Evolutionary conservation across 1,140 invertebrate genomes (phyloP), one percentile per base, ranked within the genome.

Genomic region (Nixonia krombeini): DNA sequence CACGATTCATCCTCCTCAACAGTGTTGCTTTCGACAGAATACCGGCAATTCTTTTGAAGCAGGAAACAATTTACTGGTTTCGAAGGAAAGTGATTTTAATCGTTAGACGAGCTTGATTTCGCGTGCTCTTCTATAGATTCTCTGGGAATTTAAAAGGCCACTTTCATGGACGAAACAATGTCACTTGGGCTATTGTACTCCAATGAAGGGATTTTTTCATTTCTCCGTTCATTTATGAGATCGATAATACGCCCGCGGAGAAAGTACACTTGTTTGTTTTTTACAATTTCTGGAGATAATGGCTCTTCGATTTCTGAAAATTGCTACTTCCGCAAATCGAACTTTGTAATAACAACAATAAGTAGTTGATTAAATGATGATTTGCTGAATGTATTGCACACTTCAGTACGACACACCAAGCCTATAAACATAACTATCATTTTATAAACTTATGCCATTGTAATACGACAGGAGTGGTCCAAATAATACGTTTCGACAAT

Each of bases 21-120:
- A 9, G 68, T 70, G 68, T 50, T 42, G 56, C 63, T 68, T 62
- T 72, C 49, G 23, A 70, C 65, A 55, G 50, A 67, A 57, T 58
- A 56, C 65, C 17, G 33, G 21, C 64, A 49, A 49, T 56, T 70
- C 63, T 50, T 61, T 55, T 59, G 67, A 62, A 68, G 64, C 67
- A 70, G 71, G 66, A 72, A 72, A 74, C 63, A 68, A 65, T 73
- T 73, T 65, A 66, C 71, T 55, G 28, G 49, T 51, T 69, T 41
- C 66, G 59, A 67, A 73, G 66, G 76, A 80, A 80, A 80, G 78
- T 76, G 74, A 79, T 77, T 76, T 72, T 70, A 73, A 76, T 74
- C 75, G 64, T 70, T 70, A 53, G 62, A 41, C 55, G 50, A 75
- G 72, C 35, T 50, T 51, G 50, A 44, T 65, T 51, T 70, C 70